Evolutionary conservation across 92 coral and sea anemone genomes (phyloP).

Genomic region (Porites divaricata): DNA sequence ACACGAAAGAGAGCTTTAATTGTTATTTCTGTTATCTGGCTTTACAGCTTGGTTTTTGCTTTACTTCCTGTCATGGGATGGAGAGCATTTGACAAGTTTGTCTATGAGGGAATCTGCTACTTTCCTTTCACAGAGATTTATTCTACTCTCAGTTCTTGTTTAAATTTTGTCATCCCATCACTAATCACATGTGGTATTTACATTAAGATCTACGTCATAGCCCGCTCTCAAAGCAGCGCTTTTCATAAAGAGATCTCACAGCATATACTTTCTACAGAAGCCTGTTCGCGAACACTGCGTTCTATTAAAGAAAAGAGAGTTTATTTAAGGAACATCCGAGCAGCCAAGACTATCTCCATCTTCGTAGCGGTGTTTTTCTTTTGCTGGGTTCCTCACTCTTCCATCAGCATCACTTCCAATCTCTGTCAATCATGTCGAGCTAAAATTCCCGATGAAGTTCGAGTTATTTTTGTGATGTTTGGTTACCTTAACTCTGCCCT

Average conservation of each 20-base stretch:
- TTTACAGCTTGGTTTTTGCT: slow-evolving; percentile 82
- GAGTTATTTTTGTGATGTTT: slow-evolving; percentile 61
- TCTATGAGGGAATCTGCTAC: slow-evolving; percentile 47
- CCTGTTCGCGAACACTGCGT: neutral
- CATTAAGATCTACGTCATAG: slow-evolving; percentile 69
- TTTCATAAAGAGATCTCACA: neutral
- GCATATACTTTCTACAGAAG: slow-evolving; percentile 10
- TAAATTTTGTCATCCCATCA: slow-evolving; percentile 68
- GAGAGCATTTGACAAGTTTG: slow-evolving; percentile 36
- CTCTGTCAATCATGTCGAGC: neutral
- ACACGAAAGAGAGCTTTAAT: slow-evolving; percentile 68
- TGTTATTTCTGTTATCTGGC: slow-evolving; percentile 72
- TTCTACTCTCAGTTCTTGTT: slow-evolving; percentile 43
- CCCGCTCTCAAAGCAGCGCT: slow-evolving; percentile 35
- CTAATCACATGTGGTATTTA: slow-evolving; percentile 65
- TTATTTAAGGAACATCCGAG: slow-evolving; percentile 51
- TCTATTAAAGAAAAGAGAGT: slow-evolving; percentile 35
- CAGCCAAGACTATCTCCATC: slow-evolving; percentile 72
- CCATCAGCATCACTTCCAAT: slow-evolving; percentile 58
- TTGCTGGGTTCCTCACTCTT: slow-evolving; percentile 82
- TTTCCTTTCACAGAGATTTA: slow-evolving; percentile 55
- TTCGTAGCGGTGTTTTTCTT: slow-evolving; percentile 73
- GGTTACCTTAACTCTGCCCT: slow-evolving; percentile 86
- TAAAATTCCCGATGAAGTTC: neutral
- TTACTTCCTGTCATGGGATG: slow-evolving; percentile 84